Base-by-base conservation (phyloP, 1,140 invertebrate species). In the Chironomus tepperi region DNA sequence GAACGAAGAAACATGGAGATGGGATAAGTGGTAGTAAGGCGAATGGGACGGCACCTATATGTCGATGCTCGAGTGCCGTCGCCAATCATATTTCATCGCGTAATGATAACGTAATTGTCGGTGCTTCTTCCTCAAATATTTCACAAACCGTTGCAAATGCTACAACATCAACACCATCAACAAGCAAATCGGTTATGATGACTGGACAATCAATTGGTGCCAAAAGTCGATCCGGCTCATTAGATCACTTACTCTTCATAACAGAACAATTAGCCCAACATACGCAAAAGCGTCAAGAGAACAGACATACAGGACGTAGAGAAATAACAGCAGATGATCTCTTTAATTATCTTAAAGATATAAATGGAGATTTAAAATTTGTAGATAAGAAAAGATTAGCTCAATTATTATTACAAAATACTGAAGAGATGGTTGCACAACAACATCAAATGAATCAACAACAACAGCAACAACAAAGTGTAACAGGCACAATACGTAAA, bases 11-110 rank as follows among this genome's bases (percentile, higher is more conserved):
- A 77, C 77, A 75, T 77, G 79, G 76, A 74, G 77, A 75, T 21
- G 75, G 80, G 77, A 76, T 83, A 80, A 64, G 83, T 80, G 77
- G 84, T 2, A 34, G 24, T 79, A 77, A 81, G 80, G 77, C 84
- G 78, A 78, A 82, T 80, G 75, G 82, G 81, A 78, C 65, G 82
- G 82, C 78, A 81, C 82, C 77, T 18, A 70, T 70, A 10, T 70
- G 65, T 21, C 65, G 65, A 18, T 70, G 65, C 19, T 18, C 15
- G 15, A 70, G 65, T 70, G 65, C 65, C 65, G 65, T 70, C 18
- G 65, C 65, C 16, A 70, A 70, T 21, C 65, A 70, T 70, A 12
- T 70, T 8, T 8, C 65, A 19, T 19, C 65, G 18, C 65, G 65
- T 10, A 3, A n/a, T 18, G 19, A 70, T 70, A 18, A 70, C 9